phyloP scores from a whole-genome alignment of 2,888 invertebrate genomes.

The Spilosoma lubricipeda region DNA sequence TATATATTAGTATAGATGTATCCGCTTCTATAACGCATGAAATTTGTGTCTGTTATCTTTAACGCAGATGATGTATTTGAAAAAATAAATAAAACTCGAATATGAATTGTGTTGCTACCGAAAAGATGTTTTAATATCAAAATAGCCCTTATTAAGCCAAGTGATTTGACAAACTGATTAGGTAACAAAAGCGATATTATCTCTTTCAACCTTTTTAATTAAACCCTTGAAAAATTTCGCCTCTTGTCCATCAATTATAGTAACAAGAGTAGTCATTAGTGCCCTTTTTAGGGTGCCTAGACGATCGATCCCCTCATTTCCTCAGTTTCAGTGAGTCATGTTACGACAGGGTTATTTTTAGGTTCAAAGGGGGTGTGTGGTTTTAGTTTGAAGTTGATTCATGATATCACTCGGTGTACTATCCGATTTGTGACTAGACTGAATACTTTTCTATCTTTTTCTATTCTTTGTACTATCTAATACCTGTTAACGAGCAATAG shows the following conservation, averaged over 20 bases:
- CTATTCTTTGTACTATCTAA: no score
- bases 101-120: background rate
- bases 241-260: conserved; percentile 23
- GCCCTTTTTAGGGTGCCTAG: conserved; percentile 24
- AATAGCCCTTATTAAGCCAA: background rate
- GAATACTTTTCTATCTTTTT: background rate
- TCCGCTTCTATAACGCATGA: background rate
- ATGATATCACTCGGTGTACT: background rate
- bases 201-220: background rate
- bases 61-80: background rate
- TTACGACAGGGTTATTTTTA: conserved; percentile 21
- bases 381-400: conserved; percentile 12
- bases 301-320: conserved; percentile 29
- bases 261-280: conserved; percentile 32
- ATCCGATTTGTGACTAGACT: background rate
- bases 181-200: background rate
- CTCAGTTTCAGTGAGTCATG: conserved; percentile 37
- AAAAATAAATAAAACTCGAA: background rate
- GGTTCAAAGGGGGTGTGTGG: conserved; percentile 17
- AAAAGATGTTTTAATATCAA: background rate
- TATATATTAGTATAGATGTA: no score
- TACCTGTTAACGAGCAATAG: no score
- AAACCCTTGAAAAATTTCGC: conserved; percentile 11
- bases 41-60: background rate
- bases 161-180: background rate